phyloP scores from a whole-genome alignment of 2,888 invertebrate genomes.

The Agrochola circellaris region DNA sequence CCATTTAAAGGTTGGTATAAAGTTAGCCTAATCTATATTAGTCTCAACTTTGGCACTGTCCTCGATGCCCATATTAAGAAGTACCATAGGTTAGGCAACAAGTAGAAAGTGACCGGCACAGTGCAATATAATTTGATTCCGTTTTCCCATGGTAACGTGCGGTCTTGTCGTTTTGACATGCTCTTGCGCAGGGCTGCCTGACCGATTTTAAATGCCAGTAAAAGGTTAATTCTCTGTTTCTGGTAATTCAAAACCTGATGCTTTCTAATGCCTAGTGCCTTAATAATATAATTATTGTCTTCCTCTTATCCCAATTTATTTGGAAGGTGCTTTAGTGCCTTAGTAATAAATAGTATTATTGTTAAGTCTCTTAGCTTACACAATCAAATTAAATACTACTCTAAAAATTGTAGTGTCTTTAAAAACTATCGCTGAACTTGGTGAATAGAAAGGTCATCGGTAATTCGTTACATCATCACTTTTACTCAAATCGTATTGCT shows the following conservation, averaged over 20 bases:
- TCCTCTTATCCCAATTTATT: neutral
- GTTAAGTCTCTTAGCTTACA: neutral
- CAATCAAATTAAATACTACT: neutral
- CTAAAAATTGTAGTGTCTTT: neutral
- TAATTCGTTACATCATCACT: conserved; percentile 2
- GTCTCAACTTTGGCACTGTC: conserved; percentile 24
- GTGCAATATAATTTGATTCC: conserved; percentile 33
- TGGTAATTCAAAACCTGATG: neutral
- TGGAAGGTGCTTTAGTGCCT: neutral
- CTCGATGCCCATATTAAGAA: conserved; percentile 21
- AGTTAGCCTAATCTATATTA: neutral
- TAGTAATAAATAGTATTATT: neutral
- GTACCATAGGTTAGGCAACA: conserved; percentile 20
- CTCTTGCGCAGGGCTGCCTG: conserved; percentile 38
- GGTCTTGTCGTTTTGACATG: conserved; percentile 43
- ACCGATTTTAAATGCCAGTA: conserved; percentile 15
- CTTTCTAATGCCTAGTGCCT: neutral
- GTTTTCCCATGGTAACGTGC: conserved; percentile 41
- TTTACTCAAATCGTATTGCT: neutral
- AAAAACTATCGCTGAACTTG: neutral
- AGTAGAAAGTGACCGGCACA: conserved; percentile 46
- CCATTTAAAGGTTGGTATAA: neutral
- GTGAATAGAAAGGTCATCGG: neutral
- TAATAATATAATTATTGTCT: neutral
- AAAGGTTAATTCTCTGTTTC: neutral